Evolutionary conservation across 2,888 invertebrate genomes (phyloP).

Genomic region (Ormia ochracea): DNA sequence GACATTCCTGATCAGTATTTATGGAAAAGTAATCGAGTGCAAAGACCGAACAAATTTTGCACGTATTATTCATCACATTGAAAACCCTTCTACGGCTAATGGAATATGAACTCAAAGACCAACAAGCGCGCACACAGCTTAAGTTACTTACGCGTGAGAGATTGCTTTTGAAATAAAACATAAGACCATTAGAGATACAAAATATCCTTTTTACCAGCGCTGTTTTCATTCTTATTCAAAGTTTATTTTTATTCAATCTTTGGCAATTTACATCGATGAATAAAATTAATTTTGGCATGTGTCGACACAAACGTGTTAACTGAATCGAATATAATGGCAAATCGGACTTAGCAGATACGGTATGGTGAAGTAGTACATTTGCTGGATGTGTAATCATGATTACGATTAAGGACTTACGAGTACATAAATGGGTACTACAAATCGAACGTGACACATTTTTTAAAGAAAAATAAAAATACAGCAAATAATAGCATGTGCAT

Average conservation of each 20-base stretch:
- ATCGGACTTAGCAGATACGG: constrained; percentile 13
- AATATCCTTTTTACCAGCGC: not conserved
- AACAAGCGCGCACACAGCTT: too few relatives aligned
- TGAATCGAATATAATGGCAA: not conserved
- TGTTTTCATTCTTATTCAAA: constrained; percentile 4
- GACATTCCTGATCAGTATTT: too few relatives aligned
- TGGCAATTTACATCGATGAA: constrained; percentile 8
- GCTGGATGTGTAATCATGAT: constrained; percentile 3
- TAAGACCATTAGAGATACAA: not conserved
- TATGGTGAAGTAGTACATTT: not conserved
- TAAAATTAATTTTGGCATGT: constrained; percentile 2
- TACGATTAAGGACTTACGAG: constrained; percentile 17
- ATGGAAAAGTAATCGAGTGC: too few relatives aligned
- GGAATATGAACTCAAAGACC: too few relatives aligned
- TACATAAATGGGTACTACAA: constrained; percentile 7
- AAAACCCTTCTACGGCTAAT: too few relatives aligned
- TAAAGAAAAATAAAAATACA: not conserved
- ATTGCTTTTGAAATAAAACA: too few relatives aligned
- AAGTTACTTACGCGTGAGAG: too few relatives aligned
- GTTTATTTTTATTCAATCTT: constrained; percentile 3
- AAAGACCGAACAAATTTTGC: too few relatives aligned
- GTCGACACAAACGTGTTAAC: not conserved
- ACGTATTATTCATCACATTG: too few relatives aligned
- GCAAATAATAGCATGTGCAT: not conserved
- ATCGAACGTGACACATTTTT: constrained; percentile 20